These are phyloP conservation scores for Nycticryphes semicollaris DNA, from an alignment of 2,113 vertebrate species.

Conservation along the genomic window DNA sequence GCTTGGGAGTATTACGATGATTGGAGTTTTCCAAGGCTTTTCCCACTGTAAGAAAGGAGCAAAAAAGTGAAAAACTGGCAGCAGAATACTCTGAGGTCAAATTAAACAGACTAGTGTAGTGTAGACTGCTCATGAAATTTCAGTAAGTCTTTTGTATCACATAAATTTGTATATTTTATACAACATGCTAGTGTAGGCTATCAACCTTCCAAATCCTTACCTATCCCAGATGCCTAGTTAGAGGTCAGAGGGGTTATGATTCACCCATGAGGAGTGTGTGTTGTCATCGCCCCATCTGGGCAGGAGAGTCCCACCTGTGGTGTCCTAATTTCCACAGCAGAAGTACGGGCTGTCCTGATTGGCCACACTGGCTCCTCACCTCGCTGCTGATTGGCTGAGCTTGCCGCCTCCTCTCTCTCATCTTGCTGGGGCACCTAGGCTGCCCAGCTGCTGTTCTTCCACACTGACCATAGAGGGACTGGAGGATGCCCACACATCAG, in stretches of 20 bases:
- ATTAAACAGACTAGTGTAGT: background rate
- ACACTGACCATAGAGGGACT: background rate
- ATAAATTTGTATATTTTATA: background rate
- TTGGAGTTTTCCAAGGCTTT: background rate
- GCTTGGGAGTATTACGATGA: background rate
- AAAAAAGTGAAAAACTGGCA: background rate
- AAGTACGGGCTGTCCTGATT: background rate
- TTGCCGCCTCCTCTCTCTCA: conserved; percentile 3
- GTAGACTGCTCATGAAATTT: background rate
- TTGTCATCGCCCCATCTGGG: conserved; percentile 2
- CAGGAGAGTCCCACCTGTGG: conserved; percentile 19
- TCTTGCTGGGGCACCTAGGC: background rate
- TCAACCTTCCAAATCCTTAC: background rate
- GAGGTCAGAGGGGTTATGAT: conserved; percentile 29
- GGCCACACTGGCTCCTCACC: background rate
- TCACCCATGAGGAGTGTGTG: conserved; percentile 18
- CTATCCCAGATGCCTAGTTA: background rate
- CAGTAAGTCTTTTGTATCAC: background rate
- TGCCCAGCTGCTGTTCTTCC: background rate
- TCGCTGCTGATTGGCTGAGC: background rate
- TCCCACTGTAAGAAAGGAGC: background rate
- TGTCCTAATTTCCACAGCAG: conserved; percentile 42
- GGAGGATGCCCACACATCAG: conserved; percentile 16
- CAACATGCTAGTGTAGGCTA: background rate
- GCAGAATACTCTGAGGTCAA: background rate